These are phyloP conservation scores for Lonchura striata DNA, from an alignment of 2,113 vertebrate genomes.

Conservation along the genomic window DNA sequence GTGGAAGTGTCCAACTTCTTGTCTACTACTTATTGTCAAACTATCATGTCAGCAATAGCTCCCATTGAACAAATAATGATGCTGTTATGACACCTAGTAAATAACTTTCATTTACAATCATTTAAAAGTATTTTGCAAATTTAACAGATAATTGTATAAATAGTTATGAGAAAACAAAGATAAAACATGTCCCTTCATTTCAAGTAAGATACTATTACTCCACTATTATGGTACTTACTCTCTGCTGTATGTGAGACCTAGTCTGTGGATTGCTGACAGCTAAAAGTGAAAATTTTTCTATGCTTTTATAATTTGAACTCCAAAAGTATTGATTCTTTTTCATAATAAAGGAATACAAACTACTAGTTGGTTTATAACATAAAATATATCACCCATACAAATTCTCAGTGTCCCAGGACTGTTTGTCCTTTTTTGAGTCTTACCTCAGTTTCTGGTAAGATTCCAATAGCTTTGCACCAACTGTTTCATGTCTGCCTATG, in stretches of 20 bases:
- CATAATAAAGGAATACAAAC: neutral
- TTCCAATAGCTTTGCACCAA: slow-evolving; percentile 82
- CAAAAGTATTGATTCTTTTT: neutral
- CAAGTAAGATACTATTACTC: neutral
- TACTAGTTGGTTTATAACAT: neutral
- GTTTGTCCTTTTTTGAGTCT: neutral
- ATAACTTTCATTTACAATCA: neutral
- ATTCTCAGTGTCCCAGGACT: neutral
- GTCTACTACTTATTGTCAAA: neutral
- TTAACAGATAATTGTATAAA: neutral
- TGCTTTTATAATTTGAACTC: neutral
- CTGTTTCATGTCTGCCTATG: slow-evolving; percentile 81
- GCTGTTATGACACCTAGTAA: neutral
- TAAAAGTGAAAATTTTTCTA: neutral
- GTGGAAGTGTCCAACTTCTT: neutral
- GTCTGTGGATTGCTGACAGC: neutral
- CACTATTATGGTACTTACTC: neutral
- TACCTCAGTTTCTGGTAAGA: slow-evolving; percentile 84
- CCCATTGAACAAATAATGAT: neutral
- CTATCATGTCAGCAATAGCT: neutral
- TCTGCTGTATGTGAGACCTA: neutral
- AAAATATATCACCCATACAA: neutral
- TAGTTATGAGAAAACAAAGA: neutral
- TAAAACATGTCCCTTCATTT: neutral
- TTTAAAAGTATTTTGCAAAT: neutral